A percentile compares a stretch with the other conserved stretches of the same genome.
Evolutionary conservation across 2,888 invertebrate genomes (phyloP).

Genomic region (Scaptomyza parva): DNA sequence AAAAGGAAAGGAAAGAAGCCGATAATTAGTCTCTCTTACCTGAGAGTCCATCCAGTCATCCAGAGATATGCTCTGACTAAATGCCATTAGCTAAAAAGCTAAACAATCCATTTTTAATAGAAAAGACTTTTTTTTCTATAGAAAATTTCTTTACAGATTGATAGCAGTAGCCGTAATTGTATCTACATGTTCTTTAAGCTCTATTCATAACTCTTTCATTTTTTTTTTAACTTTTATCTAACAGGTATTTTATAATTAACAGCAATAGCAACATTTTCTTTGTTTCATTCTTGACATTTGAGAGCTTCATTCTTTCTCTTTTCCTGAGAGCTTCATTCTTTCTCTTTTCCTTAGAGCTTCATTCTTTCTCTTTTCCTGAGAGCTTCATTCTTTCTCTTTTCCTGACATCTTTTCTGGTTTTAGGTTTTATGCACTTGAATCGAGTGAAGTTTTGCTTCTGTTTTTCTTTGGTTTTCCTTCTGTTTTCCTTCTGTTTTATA

Average conservation of each 20-base stretch:
- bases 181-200: too few relatives aligned
- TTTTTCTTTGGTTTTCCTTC: too few relatives aligned
- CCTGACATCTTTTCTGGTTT: too few relatives aligned
- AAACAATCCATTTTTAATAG: slow-evolving; percentile 8
- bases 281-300: background rate
- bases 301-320: background rate
- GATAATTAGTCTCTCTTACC: slow-evolving; percentile 4
- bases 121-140: slow-evolving; percentile 4
- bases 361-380: background rate
- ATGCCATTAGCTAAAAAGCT: slow-evolving; percentile 6
- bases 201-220: too few relatives aligned
- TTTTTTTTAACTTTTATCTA: background rate
- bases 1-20: slow-evolving; percentile 4
- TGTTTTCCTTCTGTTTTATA: slow-evolving; percentile 38
- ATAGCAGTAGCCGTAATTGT: background rate
- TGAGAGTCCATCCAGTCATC: too few relatives aligned
- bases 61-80: slow-evolving; percentile 12
- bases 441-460: background rate
- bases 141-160: background rate
- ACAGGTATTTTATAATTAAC: background rate
- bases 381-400: background rate
- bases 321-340: background rate
- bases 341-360: background rate
- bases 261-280: background rate
- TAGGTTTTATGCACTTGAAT: too few relatives aligned